Evolutionary conservation across 2,113 vertebrate genomes (phyloP).

Genomic region (Varanus komodoensis): DNA sequence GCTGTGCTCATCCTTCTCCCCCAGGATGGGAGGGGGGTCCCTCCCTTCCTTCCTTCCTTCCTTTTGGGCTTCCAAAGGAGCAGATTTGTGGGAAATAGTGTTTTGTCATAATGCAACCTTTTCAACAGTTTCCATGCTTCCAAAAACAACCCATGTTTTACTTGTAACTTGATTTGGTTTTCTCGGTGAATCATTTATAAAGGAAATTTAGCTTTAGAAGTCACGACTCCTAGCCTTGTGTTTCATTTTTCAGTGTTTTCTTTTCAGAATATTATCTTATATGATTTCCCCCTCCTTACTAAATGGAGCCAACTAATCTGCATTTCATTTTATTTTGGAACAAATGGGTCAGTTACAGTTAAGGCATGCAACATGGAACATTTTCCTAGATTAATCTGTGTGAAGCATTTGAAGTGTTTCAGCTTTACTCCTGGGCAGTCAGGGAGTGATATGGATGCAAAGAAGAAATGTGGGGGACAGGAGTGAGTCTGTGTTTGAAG

Average conservation of each 20-base stretch:
- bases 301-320: neutral
- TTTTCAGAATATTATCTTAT: neutral
- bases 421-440: neutral
- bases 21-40: neutral
- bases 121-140: constrained; percentile 29
- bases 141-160: constrained; percentile 43
- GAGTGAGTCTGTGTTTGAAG: neutral
- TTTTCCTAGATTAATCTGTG: neutral
- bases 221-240: constrained; percentile 39
- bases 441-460: neutral
- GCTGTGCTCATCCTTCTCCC: neutral
- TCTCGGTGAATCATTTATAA: constrained; percentile 47
- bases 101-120: constrained; percentile 49
- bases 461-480: neutral
- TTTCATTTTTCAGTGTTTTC: constrained; percentile 17
- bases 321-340: constrained; percentile 2
- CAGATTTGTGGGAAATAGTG: constrained; percentile 18
- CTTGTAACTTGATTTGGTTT: constrained; percentile 45
- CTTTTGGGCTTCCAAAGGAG: neutral
- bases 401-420: neutral
- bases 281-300: neutral
- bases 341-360: neutral
- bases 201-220: constrained; percentile 55
- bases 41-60: neutral
- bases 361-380: constrained; percentile 5